These are phyloP conservation scores for Drosophila differens DNA, from an alignment of 2,888 invertebrate species.

Conservation along the genomic window DNA sequence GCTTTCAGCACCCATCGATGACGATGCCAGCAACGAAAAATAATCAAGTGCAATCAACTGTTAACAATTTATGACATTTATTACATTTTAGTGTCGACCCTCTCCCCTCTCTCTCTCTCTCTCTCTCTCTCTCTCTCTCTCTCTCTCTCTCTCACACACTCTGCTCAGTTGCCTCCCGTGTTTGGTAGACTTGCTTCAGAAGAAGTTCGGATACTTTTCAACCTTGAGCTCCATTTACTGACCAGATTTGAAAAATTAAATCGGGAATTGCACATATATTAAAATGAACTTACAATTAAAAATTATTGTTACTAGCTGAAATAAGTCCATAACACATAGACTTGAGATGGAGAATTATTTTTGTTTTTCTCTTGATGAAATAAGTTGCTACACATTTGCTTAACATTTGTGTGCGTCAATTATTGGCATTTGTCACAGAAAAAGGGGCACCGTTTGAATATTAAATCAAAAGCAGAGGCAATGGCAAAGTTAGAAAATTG, in stretches of 20 bases:
- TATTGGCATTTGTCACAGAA: conserved; percentile 32
- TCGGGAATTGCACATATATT: not conserved
- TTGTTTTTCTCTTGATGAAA: no score
- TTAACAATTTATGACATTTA: conserved; percentile 78
- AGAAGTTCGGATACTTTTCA: not conserved
- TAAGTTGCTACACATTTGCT: not conserved
- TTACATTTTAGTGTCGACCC: conserved; percentile 61
- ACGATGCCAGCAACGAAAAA: conserved; percentile 38
- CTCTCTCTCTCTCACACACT: not conserved
- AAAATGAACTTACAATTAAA: not conserved
- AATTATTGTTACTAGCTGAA: not conserved
- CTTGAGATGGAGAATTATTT: not conserved
- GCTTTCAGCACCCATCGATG: conserved; percentile 16
- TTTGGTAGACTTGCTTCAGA: not conserved
- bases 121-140: not conserved
- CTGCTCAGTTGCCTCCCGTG: not conserved
- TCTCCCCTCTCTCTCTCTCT: not conserved
- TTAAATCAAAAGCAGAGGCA: conserved; percentile 34
- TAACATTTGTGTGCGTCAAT: conserved; percentile 13
- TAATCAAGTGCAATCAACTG: conserved; percentile 74
- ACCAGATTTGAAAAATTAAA: not conserved
- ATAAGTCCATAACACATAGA: not conserved
- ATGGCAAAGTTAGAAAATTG: conserved; percentile 16
- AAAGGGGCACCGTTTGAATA: conserved; percentile 45
- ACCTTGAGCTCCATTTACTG: not conserved